Base-by-base conservation (phyloP, 2,113 vertebrate species). In the Podiceps cristatus region DNA sequence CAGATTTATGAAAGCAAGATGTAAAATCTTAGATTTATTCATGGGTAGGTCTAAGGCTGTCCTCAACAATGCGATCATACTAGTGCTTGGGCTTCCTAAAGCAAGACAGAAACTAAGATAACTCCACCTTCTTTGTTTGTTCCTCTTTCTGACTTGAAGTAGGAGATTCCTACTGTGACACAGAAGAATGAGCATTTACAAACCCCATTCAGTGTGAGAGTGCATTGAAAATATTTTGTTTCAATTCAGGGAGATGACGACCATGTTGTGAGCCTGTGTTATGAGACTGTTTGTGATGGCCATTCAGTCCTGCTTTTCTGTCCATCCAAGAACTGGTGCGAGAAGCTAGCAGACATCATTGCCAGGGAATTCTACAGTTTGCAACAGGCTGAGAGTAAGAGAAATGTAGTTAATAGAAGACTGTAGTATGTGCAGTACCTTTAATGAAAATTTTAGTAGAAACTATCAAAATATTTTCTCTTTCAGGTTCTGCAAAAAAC, bases 271-370 rank as follows among this genome's bases (percentile, higher is more conserved):
- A 99, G 99, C 96, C 98, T 99, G 94, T 99, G 99, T 95, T 99
- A 99, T 64, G 99, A 99, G 97, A 99, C 99, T 0, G 93, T 99
- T 91, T 97, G 95, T 92, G 98, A 98, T 59, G 99, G 99, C 73
- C 99, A 99, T 96, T 99, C 99, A 68, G 99, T 99, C 74, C 96
- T 99, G 79, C 94, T 99, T 50, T 99, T 99, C 97, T 99, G 99
- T 90, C 99, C 99, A 6, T 99, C 99, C 15, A 99, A 99, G 97
- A 99, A 98, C 96, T 99, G 99, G 99, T 99, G 99, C 98, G 99
- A 99, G 98, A 99, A 99, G 93, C 96, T 99, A 94, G 98, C 99
- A 13, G 99, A 99, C 91, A 98, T 97, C 81, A 98, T 99, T 88
- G 99, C 99, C 62, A 98, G 98, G 88, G 99, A 99, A 83, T 99